Conservation (phyloP, 2,797 vertebrate species). For the Poeciliopsis infans region DNA sequence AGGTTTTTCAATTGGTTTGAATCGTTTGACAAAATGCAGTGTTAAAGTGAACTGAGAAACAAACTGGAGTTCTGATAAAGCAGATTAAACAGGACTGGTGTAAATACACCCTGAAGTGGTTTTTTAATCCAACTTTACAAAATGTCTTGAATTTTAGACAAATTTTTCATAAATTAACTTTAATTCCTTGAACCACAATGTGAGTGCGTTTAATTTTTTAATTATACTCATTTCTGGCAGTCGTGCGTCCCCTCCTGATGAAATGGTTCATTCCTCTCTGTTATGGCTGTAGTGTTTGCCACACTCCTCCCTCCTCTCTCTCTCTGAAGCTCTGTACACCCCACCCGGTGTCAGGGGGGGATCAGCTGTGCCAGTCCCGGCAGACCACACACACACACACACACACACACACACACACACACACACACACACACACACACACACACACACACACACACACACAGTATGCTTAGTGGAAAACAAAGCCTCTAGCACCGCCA, state of each 20-base stretch:
- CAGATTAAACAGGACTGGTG: too few species aligned
- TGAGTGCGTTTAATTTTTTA: conserved; percentile 3
- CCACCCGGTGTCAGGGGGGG: conserved; percentile 77
- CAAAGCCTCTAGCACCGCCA: conserved; percentile 78
- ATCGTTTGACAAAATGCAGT: too few species aligned
- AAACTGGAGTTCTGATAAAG: too few species aligned
- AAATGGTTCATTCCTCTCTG: conserved; percentile 72
- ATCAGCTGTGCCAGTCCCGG: conserved; percentile 83
- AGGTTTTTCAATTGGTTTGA: too few species aligned
- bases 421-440: conserved; percentile 6
- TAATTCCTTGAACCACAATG: too few species aligned
- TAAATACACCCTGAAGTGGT: too few species aligned
- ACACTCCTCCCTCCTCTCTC: conserved; percentile 22
- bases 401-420: conserved; percentile 2
- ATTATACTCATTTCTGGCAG: conserved; percentile 39
- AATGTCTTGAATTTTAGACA: background rate
- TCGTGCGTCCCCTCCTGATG: conserved; percentile 6
- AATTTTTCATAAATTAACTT: background rate
- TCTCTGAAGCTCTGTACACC: conserved; percentile 61
- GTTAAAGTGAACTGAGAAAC: too few species aligned
- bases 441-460: background rate
- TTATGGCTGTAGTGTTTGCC: conserved; percentile 48
- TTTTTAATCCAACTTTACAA: background rate
- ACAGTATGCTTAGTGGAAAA: conserved; percentile 64
- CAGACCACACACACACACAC: conserved; percentile 48